Evolutionary conservation across 2,797 vertebrate species (phyloP).

Genomic region (Simalia tracyae): DNA sequence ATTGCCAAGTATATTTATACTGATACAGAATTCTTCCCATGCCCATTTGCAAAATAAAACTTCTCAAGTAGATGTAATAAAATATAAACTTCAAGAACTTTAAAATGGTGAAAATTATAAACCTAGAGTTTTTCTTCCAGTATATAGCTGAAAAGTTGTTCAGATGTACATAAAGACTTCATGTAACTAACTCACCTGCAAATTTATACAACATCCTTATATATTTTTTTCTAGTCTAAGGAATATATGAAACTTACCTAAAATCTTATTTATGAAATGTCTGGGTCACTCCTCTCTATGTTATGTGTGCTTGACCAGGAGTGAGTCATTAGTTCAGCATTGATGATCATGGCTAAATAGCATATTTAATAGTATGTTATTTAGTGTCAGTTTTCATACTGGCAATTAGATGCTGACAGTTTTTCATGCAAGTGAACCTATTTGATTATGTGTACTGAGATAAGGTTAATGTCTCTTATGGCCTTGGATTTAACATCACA

Average conservation of each 20-base stretch:
- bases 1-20: background rate
- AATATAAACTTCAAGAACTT: background rate
- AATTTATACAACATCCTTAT: background rate
- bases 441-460: background rate
- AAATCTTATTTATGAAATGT: background rate
- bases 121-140: background rate
- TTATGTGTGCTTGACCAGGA: background rate
- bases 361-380: background rate
- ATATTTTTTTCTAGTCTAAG: background rate
- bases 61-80: constrained; percentile 42
- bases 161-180: background rate
- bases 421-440: background rate
- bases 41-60: constrained; percentile 10
- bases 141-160: background rate
- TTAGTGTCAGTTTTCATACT: background rate
- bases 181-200: background rate
- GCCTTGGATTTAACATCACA: background rate
- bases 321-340: background rate
- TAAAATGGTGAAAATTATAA: background rate
- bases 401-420: background rate
- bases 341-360: background rate
- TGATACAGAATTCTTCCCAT: constrained; percentile 8
- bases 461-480: background rate
- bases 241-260: background rate
- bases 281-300: background rate